Conservation (phyloP, 2,113 vertebrate genomes). For the Thunnus thynnus region DNA sequence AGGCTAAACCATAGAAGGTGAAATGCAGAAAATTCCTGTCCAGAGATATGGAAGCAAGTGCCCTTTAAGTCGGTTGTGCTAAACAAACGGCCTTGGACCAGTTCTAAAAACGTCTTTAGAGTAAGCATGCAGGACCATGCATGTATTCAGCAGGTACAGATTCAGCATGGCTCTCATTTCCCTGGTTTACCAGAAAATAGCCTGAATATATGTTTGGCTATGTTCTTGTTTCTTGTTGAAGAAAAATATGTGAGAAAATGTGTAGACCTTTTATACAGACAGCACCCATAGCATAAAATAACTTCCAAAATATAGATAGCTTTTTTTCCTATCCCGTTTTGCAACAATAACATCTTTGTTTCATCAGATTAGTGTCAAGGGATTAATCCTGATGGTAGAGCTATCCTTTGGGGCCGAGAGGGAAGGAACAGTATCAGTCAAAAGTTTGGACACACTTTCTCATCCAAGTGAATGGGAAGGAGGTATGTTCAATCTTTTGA, state of each 20-base stretch:
- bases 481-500: too few species aligned
- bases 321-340: neutral
- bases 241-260: neutral
- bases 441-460: too few species aligned
- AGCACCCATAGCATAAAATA: neutral
- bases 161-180: constrained; percentile 10
- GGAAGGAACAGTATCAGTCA: neutral
- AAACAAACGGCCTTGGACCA: constrained; percentile 29
- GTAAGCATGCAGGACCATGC: constrained; percentile 13
- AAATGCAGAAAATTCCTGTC: constrained; percentile 3
- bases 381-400: constrained; percentile 38
- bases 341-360: constrained; percentile 66
- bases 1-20: neutral
- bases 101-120: constrained; percentile 28
- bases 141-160: constrained; percentile 16
- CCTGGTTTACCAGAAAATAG: constrained; percentile 25
- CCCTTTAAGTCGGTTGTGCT: constrained; percentile 22
- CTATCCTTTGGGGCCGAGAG: constrained; percentile 6
- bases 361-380: constrained; percentile 58
- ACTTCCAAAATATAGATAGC: neutral
- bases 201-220: constrained; percentile 1
- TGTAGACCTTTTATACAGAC: neutral
- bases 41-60: constrained; percentile 5
- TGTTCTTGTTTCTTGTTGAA: neutral
- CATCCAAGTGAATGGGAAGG: too few species aligned